phyloP scores from a whole-genome alignment of 2,797 vertebrate genomes.

The Pterois miles region DNA sequence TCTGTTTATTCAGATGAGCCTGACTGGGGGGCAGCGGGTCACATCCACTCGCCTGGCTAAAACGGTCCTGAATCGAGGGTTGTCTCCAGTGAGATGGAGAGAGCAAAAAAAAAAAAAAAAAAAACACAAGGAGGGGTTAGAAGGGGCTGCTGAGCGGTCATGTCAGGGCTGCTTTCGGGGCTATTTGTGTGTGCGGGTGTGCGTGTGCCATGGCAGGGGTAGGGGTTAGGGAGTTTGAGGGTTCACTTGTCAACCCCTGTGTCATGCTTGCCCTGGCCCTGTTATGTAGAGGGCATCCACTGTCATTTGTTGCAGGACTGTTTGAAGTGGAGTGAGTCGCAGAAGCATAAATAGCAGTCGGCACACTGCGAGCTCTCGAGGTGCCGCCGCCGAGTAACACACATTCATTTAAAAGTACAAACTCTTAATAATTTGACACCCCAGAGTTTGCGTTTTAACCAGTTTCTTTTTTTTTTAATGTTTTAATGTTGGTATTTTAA shows the following conservation, averaged over 20 bases:
- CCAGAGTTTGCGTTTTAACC: constrained; percentile 42
- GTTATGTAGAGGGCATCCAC: constrained; percentile 83
- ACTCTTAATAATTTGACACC: constrained; percentile 28
- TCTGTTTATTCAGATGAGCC: constrained; percentile 87
- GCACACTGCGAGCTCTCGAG: constrained; percentile 50
- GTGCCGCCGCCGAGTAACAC: constrained; percentile 22
- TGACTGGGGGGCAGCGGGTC: constrained; percentile 82
- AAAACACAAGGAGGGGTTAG: constrained; percentile 70
- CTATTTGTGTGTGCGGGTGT: constrained; percentile 47
- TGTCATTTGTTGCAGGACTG: constrained; percentile 83
- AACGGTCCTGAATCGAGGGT: constrained; percentile 78
- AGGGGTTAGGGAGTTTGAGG: constrained; percentile 74
- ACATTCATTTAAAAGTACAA: constrained; percentile 52
- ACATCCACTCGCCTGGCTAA: constrained; percentile 82
- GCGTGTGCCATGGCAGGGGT: constrained; percentile 49
- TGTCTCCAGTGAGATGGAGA: constrained; percentile 78
- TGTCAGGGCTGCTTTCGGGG: constrained; percentile 79
- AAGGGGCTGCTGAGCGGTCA: constrained; percentile 75
- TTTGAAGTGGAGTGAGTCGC: constrained; percentile 75
- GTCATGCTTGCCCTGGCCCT: constrained; percentile 82
- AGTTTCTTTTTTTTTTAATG: constrained; percentile 4
- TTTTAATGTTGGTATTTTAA: constrained; percentile 31
- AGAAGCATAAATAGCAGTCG: constrained; percentile 61
- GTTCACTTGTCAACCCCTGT: constrained; percentile 84
- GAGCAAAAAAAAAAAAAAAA: constrained; percentile 43